These are phyloP conservation scores for Caranx ignobilis DNA, from an alignment of 2,113 vertebrate species.

Conservation along the genomic window DNA sequence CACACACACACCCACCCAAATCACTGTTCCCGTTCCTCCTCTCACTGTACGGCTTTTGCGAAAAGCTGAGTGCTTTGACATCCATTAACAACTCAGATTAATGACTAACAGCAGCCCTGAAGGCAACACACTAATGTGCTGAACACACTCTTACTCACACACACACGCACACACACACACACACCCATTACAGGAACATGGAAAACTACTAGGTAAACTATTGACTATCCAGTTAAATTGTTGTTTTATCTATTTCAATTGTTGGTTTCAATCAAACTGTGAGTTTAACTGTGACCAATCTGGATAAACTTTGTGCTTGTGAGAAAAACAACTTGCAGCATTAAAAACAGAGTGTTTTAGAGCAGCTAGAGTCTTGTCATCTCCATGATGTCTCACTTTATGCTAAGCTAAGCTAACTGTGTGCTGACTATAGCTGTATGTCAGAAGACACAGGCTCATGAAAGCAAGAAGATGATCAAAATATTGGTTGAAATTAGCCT, in stretches of 20 bases:
- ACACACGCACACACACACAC: conserved; percentile 52
- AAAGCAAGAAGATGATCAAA: no score
- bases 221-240: conserved; percentile 48
- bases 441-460: no score
- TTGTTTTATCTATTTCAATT: conserved; percentile 20
- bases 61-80: conserved; percentile 33
- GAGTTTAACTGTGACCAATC: background rate
- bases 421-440: no score
- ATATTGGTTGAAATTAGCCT: no score
- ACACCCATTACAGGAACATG: conserved; percentile 47
- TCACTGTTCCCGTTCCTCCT: conserved; percentile 5
- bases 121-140: conserved; percentile 48
- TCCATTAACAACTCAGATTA: conserved; percentile 63
- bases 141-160: conserved; percentile 41
- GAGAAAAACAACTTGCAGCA: background rate
- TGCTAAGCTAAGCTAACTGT: no score
- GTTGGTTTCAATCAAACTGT: background rate
- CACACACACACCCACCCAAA: conserved; percentile 8
- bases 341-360: no score
- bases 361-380: no score
- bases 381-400: no score
- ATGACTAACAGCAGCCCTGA: conserved; percentile 63
- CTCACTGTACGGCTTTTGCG: conserved; percentile 22
- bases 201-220: conserved; percentile 65
- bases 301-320: background rate